Evolutionary conservation across 2,888 invertebrate genomes (phyloP).

Genomic region (Gastracanthus pulcherrimus): DNA sequence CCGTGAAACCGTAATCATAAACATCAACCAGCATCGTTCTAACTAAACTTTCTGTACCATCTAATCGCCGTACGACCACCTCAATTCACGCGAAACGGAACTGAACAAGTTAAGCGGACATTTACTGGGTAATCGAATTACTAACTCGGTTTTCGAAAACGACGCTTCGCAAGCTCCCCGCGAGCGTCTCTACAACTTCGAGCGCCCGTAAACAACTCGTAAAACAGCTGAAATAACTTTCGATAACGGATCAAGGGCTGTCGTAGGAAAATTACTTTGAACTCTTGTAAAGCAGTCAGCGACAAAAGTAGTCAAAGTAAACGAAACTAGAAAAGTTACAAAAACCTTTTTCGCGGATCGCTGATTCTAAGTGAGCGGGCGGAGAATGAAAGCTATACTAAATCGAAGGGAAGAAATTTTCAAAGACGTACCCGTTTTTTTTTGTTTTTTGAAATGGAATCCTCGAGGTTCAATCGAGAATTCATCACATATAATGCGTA

Average conservation of each 20-base stretch:
- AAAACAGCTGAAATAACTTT: slow-evolving; percentile 17
- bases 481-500: not conserved
- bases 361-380: not conserved
- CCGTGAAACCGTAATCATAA: not conserved
- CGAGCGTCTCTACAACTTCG: too few relatives aligned
- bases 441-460: not conserved
- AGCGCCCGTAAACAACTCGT: slow-evolving; percentile 33
- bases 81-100: not conserved
- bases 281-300: not conserved
- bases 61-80: not conserved
- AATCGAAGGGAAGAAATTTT: not conserved
- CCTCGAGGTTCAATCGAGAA: slow-evolving; percentile 20
- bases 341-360: slow-evolving; percentile 7
- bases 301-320: not conserved
- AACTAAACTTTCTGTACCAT: not conserved
- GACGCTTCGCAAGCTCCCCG: too few relatives aligned
- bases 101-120: slow-evolving; percentile 4
- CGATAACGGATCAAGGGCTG: not conserved
- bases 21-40: not conserved
- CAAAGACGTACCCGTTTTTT: not conserved
- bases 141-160: slow-evolving; percentile 5
- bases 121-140: slow-evolving; percentile 12
- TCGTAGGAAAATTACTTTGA: not conserved
- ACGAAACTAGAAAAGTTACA: not conserved
- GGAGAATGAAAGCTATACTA: not conserved